phyloP scores from a whole-genome alignment of 2,888 invertebrate genomes.

The Phyllotreta striolata region DNA sequence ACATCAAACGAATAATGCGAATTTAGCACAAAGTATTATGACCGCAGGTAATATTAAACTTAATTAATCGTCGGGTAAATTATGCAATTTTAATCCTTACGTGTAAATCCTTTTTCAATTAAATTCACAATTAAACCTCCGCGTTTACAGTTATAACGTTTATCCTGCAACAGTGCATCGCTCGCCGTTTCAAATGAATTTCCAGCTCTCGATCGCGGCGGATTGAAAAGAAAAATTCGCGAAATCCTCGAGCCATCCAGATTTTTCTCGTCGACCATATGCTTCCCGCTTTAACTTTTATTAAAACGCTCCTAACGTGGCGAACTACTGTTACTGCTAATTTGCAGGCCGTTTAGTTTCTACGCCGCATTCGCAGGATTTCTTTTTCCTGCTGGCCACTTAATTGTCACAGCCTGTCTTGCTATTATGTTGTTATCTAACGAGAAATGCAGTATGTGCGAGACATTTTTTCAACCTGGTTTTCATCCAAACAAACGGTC shows the following conservation, averaged over 20 bases:
- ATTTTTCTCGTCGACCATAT: background rate
- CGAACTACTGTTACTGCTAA: slow-evolving; percentile 20
- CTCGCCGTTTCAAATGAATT: too few species aligned
- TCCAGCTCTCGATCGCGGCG: too few species aligned
- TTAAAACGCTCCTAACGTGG: background rate
- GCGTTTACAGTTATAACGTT: too few species aligned
- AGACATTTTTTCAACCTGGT: slow-evolving; percentile 6
- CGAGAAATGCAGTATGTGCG: background rate
- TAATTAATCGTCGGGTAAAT: too few species aligned
- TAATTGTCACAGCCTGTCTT: slow-evolving; percentile 5
- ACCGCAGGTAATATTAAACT: too few species aligned
- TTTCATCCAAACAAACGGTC: slow-evolving; percentile 5
- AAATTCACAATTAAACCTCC: too few species aligned
- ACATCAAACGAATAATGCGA: too few species aligned
- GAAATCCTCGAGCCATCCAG: background rate
- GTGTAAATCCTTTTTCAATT: too few species aligned
- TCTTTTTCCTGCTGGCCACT: slow-evolving; percentile 7
- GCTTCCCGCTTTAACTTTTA: background rate
- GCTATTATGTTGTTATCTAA: slow-evolving; percentile 12
- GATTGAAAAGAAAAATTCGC: background rate
- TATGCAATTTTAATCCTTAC: too few species aligned
- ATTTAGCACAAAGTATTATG: too few species aligned
- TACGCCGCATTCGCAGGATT: background rate
- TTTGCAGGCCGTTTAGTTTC: slow-evolving; percentile 12
- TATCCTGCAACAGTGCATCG: too few species aligned